These are phyloP conservation scores for Ranitomeya imitator DNA, from an alignment of 2,113 vertebrate species.

Conservation along the genomic window DNA sequence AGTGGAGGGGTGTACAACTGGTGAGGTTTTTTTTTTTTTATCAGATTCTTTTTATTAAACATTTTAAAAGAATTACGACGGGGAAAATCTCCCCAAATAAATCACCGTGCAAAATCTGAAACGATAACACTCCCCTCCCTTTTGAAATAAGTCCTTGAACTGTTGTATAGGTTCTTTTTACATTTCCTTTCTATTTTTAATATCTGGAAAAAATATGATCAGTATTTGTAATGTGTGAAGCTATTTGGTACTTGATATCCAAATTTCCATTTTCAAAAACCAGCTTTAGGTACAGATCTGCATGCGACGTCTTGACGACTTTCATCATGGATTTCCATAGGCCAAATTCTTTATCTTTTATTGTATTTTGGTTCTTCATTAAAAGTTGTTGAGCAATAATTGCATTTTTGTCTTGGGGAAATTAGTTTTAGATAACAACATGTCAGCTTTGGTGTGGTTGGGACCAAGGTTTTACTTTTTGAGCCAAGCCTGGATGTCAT, in stretches of 20 bases:
- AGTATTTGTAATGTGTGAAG: not conserved
- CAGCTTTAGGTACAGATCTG: not conserved
- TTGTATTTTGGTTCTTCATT: not conserved
- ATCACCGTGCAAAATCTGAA: too few relatives aligned
- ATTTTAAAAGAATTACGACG: too few relatives aligned
- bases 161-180: too few relatives aligned
- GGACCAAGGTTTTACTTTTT: constrained; percentile 65
- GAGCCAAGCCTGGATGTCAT: constrained; percentile 30
- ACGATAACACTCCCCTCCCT: too few relatives aligned
- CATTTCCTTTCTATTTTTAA: too few relatives aligned
- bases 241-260: not conserved
- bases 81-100: too few relatives aligned
- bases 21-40: too few relatives aligned
- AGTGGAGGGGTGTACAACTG: too few relatives aligned
- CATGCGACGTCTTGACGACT: not conserved
- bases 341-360: not conserved
- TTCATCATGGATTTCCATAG: not conserved
- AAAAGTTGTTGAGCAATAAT: constrained; percentile 23
- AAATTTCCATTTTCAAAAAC: not conserved
- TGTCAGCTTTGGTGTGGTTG: constrained; percentile 22
- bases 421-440: not conserved
- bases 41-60: too few relatives aligned
- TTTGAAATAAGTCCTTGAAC: too few relatives aligned
- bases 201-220: too few relatives aligned
- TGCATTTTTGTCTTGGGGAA: not conserved